Evolutionary conservation across 2,888 invertebrate genomes (phyloP).

Genomic region (Epinotia brunnichana): DNA sequence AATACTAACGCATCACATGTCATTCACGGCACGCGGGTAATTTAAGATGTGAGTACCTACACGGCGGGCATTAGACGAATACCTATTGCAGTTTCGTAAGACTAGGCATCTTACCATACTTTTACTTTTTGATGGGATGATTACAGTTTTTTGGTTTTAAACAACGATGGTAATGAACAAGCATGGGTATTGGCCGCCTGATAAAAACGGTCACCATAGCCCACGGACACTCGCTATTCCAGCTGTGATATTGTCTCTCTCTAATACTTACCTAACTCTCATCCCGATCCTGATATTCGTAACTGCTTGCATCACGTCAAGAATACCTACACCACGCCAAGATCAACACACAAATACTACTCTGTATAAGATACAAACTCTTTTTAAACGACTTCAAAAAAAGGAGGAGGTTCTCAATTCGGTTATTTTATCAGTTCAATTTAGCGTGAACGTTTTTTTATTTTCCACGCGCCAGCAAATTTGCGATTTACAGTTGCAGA

Average conservation of each 20-base stretch:
- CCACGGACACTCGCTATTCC: too few species aligned
- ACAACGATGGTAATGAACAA: too few species aligned
- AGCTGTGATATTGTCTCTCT: too few species aligned
- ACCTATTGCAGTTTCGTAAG: slow-evolving; percentile 8
- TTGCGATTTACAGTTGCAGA: slow-evolving; percentile 13
- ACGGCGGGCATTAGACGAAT: slow-evolving; percentile 2
- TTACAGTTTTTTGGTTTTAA: too few species aligned
- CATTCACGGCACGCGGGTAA: slow-evolving; percentile 45
- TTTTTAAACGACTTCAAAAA: too few species aligned
- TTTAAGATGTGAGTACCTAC: slow-evolving; percentile 11
- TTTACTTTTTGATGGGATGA: slow-evolving; percentile 20
- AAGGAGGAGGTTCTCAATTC: too few species aligned
- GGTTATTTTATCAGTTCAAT: slow-evolving; percentile 10
- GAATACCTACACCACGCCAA: too few species aligned
- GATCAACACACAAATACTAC: slow-evolving; percentile 47
- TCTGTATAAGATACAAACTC: not conserved
- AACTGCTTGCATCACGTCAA: too few species aligned
- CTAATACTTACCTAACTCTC: too few species aligned
- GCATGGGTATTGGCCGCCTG: too few species aligned
- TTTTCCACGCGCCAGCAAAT: slow-evolving; percentile 1
- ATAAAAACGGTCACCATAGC: too few species aligned
- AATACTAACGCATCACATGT: slow-evolving; percentile 41
- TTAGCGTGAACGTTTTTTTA: slow-evolving; percentile 5
- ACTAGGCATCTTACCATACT: not conserved
- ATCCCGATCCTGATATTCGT: too few species aligned